Evolutionary conservation across 2,888 invertebrate species (phyloP).

Genomic region (Caenorhabditis sp.): DNA sequence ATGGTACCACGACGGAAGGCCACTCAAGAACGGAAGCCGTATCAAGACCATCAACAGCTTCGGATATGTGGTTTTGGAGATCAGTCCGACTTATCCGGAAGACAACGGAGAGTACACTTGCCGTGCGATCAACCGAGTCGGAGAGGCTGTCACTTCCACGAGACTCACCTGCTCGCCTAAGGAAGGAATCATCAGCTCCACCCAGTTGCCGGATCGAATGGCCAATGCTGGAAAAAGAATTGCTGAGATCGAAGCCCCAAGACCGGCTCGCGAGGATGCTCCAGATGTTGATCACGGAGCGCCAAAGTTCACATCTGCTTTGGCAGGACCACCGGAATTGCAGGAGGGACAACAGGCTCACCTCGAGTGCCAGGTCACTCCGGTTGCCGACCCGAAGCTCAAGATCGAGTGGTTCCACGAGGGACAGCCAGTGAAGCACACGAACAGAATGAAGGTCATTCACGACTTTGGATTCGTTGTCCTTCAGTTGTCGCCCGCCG

Average conservation of each 20-base stretch:
- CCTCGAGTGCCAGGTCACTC: constrained; percentile 93
- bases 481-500: constrained; percentile 89
- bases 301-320: constrained; percentile 91
- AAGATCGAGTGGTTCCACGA: constrained; percentile 83
- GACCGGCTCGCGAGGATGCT: constrained; percentile 63
- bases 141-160: constrained; percentile 90
- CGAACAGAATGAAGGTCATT: constrained; percentile 82
- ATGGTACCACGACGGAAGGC: constrained; percentile 93
- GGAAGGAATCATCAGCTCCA: constrained; percentile 88
- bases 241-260: constrained; percentile 76
- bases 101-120: constrained; percentile 83
- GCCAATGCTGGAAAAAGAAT: constrained; percentile 83
- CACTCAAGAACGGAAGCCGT: constrained; percentile 91
- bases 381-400: constrained; percentile 88
- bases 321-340: constrained; percentile 85
- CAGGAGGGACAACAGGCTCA: constrained; percentile 96
- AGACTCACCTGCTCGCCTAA: constrained; percentile 89
- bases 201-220: constrained; percentile 93
- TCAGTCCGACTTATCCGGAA: constrained; percentile 92
- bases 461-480: constrained; percentile 95
- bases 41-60: constrained; percentile 97
- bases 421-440: constrained; percentile 87
- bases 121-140: constrained; percentile 71
- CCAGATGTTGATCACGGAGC: constrained; percentile 85
- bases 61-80: constrained; percentile 96